phyloP scores from a whole-genome alignment of 2,888 invertebrate genomes.

The Lingula anatina region DNA sequence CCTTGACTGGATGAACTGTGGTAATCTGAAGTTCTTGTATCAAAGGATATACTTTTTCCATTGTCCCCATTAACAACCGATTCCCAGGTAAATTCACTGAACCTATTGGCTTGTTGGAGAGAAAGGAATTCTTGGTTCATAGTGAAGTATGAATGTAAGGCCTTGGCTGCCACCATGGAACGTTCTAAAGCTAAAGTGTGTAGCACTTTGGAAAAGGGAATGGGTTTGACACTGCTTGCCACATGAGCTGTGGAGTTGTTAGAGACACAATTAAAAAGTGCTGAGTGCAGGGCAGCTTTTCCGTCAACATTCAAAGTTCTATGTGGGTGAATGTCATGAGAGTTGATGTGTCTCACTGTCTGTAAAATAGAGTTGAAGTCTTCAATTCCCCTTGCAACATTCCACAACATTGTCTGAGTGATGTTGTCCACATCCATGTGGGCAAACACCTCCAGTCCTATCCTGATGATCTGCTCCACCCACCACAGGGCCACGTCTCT shows the following conservation, averaged over 20 bases:
- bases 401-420: constrained; percentile 46
- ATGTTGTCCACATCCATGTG: constrained; percentile 41
- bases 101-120: constrained; percentile 20
- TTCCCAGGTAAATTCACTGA: constrained; percentile 32
- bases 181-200: constrained; percentile 40
- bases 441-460: constrained; percentile 47
- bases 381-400: constrained; percentile 46
- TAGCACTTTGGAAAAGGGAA: constrained; percentile 40
- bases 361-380: constrained; percentile 46
- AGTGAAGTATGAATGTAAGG: constrained; percentile 44
- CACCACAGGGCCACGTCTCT: constrained; percentile 38
- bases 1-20: constrained; percentile 24
- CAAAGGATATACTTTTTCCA: no score
- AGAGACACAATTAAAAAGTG: constrained; percentile 2
- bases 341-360: constrained; percentile 8
- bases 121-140: constrained; percentile 35
- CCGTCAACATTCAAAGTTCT: constrained; percentile 4
- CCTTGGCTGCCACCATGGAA: constrained; percentile 41
- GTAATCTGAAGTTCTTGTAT: constrained; percentile 32
- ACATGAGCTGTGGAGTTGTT: constrained; percentile 19
- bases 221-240: constrained; percentile 26
- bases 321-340: constrained; percentile 3
- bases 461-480: constrained; percentile 39
- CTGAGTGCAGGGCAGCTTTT: background rate
- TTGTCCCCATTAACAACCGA: background rate